Evolutionary conservation across 2,113 vertebrate species (phyloP).

Genomic region (Bufo bufo): DNA sequence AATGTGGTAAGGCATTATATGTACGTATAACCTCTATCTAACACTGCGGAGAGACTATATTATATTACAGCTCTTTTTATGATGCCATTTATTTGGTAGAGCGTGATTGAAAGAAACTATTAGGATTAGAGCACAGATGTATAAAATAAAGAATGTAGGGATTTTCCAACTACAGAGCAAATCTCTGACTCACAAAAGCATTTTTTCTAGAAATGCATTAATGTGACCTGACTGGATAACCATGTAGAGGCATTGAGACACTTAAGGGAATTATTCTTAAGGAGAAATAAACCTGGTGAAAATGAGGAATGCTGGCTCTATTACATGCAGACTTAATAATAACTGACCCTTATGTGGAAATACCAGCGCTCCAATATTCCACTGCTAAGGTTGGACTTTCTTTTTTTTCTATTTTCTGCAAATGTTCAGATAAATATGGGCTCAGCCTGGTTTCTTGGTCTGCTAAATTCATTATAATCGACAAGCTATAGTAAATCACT

Average conservation of each 20-base stretch:
- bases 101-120: constrained; percentile 37
- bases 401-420: not conserved
- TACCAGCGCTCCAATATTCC: not conserved
- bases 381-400: not conserved
- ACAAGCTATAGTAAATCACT: not conserved
- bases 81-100: constrained; percentile 28
- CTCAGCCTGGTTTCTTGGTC: not conserved
- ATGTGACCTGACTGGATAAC: constrained; percentile 45
- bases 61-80: constrained; percentile 28
- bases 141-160: constrained; percentile 43
- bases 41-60: not conserved
- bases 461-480: not conserved
- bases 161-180: constrained; percentile 41
- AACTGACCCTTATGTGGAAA: constrained; percentile 5
- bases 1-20: constrained; percentile 19
- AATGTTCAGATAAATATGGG: not conserved
- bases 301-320: constrained; percentile 7
- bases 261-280: constrained; percentile 27
- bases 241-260: constrained; percentile 41
- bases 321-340: constrained; percentile 20
- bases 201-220: constrained; percentile 42
- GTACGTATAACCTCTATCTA: not conserved
- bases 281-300: constrained; percentile 27
- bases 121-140: constrained; percentile 38
- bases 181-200: constrained; percentile 45